Evolutionary conservation across 2,797 vertebrate species (phyloP), one percentile per base, ranked within the genome.

Genomic region (Phrynocephalus vlangalii): DNA sequence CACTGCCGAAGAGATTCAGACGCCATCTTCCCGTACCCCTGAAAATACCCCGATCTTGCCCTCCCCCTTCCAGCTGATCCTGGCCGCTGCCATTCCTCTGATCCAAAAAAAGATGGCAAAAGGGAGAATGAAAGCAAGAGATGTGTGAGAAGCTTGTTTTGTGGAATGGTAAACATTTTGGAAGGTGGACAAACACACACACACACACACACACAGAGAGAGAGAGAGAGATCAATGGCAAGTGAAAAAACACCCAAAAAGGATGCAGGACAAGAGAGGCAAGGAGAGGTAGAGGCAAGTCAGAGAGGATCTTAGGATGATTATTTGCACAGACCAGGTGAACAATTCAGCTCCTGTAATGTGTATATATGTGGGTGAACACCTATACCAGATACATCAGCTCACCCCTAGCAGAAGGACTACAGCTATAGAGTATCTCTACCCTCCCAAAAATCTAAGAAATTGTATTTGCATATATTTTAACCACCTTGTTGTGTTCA

Each of bases 141-240:
- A 87, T 1, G 44, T 52, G 33, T 87, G 87, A 8, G 68, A 28
- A 72, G 71, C 9, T 86, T 95, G 91, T 96, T 96, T 94, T 95
- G 95, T 95, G 95, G 96, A 95, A 93, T 94, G 11, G 24, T 22
- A 89, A 82, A 93, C 92, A 94, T 92, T 90, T 94, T 80, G 20
- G 90, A 90, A 95, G 91, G 89, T 94, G 93, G 94, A 89, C 56
- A 86, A 92, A 91, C 94, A 1, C 18, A 94, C 92, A 38, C 38
- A 38, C 38, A 38, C 38, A 38, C 38, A 38, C 38, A 38, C 38
- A 38, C 38, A 38, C 38, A 38, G 1, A 38, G 1, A 38, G 1
- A 38, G 38, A 38, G 38, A 38, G 38, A 38, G 91, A 92, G 91
- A 96, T 96, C 95, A 90, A 95, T 94, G 93, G 88, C 92, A 89